Percentiles rank a stretch among this genome's conserved stretches.
phyloP scores from a whole-genome alignment of 2,113 vertebrate genomes.

The Argyrosomus japonicus region DNA sequence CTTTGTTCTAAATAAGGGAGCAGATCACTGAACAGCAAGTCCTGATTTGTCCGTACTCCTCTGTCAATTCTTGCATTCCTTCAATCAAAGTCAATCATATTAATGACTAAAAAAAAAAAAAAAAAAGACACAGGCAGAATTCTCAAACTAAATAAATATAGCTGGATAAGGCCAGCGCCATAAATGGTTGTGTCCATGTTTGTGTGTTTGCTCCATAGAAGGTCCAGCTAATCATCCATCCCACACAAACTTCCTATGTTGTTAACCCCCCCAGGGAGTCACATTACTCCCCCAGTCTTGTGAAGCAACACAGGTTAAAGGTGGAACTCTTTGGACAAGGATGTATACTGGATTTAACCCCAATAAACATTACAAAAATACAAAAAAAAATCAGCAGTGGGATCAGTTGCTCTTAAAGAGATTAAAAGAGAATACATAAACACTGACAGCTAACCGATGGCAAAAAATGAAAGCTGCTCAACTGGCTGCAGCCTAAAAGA shows the following conservation, averaged over 20 bases:
- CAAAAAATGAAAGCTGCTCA: background rate
- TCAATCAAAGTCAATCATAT: constrained; percentile 30
- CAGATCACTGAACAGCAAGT: constrained; percentile 52
- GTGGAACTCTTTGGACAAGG: background rate
- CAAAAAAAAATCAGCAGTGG: constrained; percentile 14
- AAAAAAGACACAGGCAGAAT: background rate
- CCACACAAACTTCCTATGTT: constrained; percentile 70
- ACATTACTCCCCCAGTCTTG: constrained; percentile 46
- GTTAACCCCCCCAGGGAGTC: constrained; percentile 25
- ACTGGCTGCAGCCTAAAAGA: background rate
- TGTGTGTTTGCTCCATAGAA: constrained; percentile 25
- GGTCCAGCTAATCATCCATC: constrained; percentile 31
- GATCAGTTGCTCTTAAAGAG: constrained; percentile 19
- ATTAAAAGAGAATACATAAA: constrained; percentile 16
- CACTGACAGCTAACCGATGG: background rate
- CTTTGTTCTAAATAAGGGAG: constrained; percentile 61
- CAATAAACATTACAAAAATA: constrained; percentile 25
- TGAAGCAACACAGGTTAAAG: constrained; percentile 30
- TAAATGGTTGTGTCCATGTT: constrained; percentile 16
- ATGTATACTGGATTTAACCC: constrained; percentile 15
- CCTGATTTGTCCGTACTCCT: constrained; percentile 35
- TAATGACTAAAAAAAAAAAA: background rate
- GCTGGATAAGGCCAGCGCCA: background rate
- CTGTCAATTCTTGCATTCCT: constrained; percentile 44
- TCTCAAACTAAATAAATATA: background rate